Conservation (phyloP, 2,797 vertebrate species). For the Aulostomus chinensis region DNA sequence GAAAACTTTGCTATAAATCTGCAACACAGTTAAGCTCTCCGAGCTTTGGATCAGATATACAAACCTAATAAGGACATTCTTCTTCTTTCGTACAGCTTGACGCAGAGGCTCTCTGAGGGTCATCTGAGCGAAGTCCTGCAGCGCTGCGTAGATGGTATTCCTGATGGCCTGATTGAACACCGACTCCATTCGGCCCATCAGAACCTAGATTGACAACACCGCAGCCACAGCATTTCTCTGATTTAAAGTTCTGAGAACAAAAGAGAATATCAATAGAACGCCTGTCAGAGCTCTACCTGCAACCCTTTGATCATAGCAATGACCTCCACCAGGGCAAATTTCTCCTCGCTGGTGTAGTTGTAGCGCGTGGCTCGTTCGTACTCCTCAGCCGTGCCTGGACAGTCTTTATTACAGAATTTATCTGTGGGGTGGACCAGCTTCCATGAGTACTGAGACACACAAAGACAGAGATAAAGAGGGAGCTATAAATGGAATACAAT, state of each 20-base stretch:
- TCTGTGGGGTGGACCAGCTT: conserved; percentile 98
- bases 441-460: conserved; percentile 90
- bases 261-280: not conserved
- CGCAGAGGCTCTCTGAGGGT: conserved; percentile 93
- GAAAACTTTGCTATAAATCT: not conserved
- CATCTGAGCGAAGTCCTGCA: conserved; percentile 98
- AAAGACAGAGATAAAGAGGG: conserved; percentile 14
- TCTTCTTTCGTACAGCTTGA: conserved; percentile 98
- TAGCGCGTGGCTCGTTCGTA: conserved; percentile 97
- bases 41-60: not conserved
- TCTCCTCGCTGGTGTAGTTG: conserved; percentile 99
- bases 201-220: conserved; percentile 68
- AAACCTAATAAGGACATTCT: conserved; percentile 92
- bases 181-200: conserved; percentile 99
- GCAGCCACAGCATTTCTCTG: not conserved
- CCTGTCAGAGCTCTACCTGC: conserved; percentile 75
- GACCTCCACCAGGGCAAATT: conserved; percentile 98
- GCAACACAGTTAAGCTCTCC: not conserved
- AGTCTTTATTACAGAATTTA: conserved; percentile 99
- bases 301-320: conserved; percentile 99
- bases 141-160: conserved; percentile 96
- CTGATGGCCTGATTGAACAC: conserved; percentile 99
- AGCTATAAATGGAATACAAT: conserved; percentile 1
- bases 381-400: conserved; percentile 95
- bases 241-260: not conserved